Percentiles rank a stretch among this genome's conserved stretches.
Evolutionary conservation across 2,888 invertebrate species (phyloP).

Genomic region (Luperina testacea): DNA sequence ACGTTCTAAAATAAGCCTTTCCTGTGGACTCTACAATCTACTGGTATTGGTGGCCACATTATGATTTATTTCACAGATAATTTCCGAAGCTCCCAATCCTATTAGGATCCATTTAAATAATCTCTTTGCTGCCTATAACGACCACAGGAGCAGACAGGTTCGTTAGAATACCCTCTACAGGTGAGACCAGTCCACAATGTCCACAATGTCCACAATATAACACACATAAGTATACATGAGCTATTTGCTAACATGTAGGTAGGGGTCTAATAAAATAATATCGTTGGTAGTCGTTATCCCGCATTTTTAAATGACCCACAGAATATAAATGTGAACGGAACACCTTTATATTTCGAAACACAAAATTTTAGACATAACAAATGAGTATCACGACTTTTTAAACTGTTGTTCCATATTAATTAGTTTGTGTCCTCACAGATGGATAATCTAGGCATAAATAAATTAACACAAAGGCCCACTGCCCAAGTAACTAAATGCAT

Average conservation of each 20-base stretch:
- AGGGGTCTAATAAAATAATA: conserved; percentile 7
- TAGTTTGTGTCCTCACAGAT: neutral
- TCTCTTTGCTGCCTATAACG: neutral
- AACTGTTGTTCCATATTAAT: neutral
- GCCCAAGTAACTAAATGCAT: neutral
- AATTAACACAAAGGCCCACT: neutral
- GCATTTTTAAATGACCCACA: conserved; percentile 39
- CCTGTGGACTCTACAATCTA: neutral
- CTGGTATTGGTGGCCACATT: neutral
- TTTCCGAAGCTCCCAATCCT: conserved; percentile 1
- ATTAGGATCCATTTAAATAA: conserved; percentile 14
- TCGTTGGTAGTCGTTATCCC: conserved; percentile 55
- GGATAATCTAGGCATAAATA: neutral
- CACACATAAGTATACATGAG: neutral
- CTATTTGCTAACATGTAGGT: conserved; percentile 10
- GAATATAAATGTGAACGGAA: conserved; percentile 18
- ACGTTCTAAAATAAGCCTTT: neutral
- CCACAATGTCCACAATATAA: neutral
- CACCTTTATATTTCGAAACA: conserved; percentile 20
- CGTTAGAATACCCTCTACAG: neutral
- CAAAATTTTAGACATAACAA: conserved; percentile 1
- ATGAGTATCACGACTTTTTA: conserved; percentile 2
- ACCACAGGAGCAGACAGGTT: conserved; percentile 1
- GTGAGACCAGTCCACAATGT: neutral
- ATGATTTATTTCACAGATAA: neutral